Conservation (phyloP, 2,797 vertebrate genomes). For the Numenius phaeopus region DNA sequence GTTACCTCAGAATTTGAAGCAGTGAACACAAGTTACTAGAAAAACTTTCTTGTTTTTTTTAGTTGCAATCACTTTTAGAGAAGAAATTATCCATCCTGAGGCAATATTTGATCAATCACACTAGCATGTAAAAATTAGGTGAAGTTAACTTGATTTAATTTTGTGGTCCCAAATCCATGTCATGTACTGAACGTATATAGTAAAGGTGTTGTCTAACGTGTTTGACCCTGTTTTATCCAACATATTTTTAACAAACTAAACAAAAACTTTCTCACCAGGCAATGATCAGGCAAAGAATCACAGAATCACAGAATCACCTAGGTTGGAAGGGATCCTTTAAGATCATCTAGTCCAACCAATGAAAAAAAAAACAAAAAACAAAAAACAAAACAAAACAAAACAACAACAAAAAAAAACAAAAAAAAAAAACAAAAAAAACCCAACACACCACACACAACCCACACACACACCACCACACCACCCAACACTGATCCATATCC, state of each 20-base stretch:
- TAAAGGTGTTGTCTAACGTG: neutral
- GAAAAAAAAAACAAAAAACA: too few relatives aligned
- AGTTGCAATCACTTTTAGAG: neutral
- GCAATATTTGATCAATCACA: neutral
- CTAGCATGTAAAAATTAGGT: neutral
- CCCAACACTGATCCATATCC: too few relatives aligned
- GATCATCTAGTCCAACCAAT: too few relatives aligned
- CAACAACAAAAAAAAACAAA: too few relatives aligned
- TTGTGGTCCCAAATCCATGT: neutral
- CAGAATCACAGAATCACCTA: too few relatives aligned
- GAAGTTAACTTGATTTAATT: neutral
- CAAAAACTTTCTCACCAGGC: neutral
- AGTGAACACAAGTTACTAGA: neutral
- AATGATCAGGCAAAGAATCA: neutral
- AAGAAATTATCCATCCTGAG: neutral
- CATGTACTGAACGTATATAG: neutral
- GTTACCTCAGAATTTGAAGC: neutral
- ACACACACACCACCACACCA: too few relatives aligned
- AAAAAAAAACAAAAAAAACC: too few relatives aligned
- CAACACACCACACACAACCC: too few relatives aligned
- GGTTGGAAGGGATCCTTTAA: too few relatives aligned
- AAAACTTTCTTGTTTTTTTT: neutral
- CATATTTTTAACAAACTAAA: neutral
- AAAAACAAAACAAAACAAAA: too few relatives aligned
- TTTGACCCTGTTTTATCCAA: neutral